Conservation (phyloP, 2,888 invertebrate species). For the Imbricaverruca yamaguchii region DNA sequence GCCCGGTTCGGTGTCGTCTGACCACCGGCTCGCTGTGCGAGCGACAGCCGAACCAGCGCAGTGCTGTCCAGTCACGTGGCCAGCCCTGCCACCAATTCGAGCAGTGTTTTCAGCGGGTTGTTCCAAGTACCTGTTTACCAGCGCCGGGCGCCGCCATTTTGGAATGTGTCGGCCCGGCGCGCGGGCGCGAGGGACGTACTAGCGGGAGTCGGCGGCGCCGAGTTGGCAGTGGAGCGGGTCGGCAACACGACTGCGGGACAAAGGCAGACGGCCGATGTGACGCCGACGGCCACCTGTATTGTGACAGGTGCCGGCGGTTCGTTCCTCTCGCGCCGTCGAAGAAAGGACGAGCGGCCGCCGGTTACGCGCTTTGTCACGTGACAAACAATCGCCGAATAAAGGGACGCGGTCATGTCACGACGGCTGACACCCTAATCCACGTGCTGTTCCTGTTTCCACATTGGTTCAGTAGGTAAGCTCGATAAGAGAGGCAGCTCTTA, state of each 20-base stretch:
- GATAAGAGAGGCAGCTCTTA: too few relatives aligned
- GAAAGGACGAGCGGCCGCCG: not conserved
- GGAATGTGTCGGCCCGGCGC: constrained; percentile 7
- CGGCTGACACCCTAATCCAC: not conserved
- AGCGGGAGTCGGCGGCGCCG: not conserved
- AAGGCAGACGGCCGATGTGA: not conserved
- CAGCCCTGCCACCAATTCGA: not conserved
- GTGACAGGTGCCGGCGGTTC: not conserved
- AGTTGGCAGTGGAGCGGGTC: not conserved
- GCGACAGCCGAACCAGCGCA: not conserved
- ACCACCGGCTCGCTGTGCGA: not conserved
- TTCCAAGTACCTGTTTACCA: not conserved
- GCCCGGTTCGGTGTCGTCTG: not conserved
- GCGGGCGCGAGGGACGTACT: not conserved
- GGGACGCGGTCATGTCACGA: not conserved
- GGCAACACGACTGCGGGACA: not conserved
- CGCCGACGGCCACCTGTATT: not conserved
- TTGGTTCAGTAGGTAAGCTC: too few relatives aligned
- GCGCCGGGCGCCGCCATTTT: constrained; percentile 2
- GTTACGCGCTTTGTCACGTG: not conserved
- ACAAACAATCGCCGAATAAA: not conserved
- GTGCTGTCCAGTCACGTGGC: not conserved
- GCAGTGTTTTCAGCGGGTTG: constrained; percentile 3
- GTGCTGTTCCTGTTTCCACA: not conserved
- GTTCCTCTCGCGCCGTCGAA: not conserved